Conservation (phyloP, 1,140 invertebrate species). For the Megalonaias nervosa region DNA sequence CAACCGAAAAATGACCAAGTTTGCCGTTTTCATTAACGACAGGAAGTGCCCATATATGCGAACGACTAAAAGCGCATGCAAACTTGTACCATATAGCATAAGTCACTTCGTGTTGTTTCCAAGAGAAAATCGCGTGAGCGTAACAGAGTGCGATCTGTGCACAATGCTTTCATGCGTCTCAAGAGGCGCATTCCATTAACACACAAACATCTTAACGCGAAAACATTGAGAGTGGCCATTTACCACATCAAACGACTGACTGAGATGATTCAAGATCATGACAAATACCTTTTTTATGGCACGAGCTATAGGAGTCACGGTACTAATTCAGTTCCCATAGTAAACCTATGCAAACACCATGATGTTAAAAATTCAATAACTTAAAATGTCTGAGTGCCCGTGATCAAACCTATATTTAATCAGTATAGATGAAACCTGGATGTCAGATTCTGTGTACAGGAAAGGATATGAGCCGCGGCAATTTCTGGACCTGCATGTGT, state of each 20-base stretch:
- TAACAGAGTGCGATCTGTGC: conserved; percentile 93
- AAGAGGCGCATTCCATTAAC: conserved; percentile 73
- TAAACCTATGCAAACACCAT: too few relatives aligned
- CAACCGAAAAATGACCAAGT: too few relatives aligned
- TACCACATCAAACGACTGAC: conserved; percentile 92
- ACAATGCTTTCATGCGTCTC: conserved; percentile 75
- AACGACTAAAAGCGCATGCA: conserved; percentile 42
- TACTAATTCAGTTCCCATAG: too few relatives aligned
- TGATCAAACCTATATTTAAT: too few relatives aligned
- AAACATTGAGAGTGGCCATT: conserved; percentile 92
- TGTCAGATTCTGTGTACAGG: too few relatives aligned
- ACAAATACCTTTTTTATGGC: conserved; percentile 14
- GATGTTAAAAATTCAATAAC: too few relatives aligned
- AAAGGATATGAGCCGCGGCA: too few relatives aligned
- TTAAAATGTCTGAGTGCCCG: too few relatives aligned
- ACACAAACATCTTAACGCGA: conserved; percentile 81
- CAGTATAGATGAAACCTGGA: too few relatives aligned
- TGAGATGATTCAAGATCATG: conserved; percentile 78
- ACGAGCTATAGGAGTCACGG: too few relatives aligned
- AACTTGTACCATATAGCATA: conserved; percentile 57
- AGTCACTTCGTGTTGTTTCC: conserved; percentile 85
- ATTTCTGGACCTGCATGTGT: too few relatives aligned
- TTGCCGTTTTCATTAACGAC: too few relatives aligned
- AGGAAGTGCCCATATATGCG: conserved; percentile 6
- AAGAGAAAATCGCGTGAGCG: conserved; percentile 92